Percentiles rank a stretch among this genome's conserved stretches.
Evolutionary conservation across 1,140 invertebrate genomes (phyloP).

Genomic region (Myzus persicae): DNA sequence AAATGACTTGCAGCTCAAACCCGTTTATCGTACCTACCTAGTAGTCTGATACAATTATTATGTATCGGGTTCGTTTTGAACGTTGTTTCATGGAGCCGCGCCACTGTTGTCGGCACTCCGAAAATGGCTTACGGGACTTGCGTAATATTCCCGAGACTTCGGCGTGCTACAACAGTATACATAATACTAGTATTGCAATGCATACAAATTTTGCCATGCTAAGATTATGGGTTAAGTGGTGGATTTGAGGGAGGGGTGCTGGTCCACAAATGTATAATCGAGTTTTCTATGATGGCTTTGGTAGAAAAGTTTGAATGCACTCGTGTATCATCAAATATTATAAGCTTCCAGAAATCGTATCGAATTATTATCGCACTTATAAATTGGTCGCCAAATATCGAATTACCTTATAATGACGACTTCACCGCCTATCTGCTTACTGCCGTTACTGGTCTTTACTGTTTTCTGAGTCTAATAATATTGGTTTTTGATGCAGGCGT

Average conservation of each 20-base stretch:
- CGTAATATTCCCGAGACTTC: neutral
- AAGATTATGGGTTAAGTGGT: neutral
- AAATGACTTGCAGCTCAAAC: neutral
- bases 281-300: neutral
- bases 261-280: neutral
- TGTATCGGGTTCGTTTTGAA: neutral
- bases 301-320: neutral
- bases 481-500: conserved; percentile 64
- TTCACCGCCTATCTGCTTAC: neutral
- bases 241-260: fast-evolving
- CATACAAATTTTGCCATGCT: neutral
- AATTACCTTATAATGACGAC: neutral
- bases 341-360: neutral
- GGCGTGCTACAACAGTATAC: too few species aligned
- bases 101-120: neutral
- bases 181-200: neutral
- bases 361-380: neutral
- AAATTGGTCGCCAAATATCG: neutral
- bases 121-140: neutral
- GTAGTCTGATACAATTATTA: neutral
- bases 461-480: neutral
- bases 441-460: too few species aligned
- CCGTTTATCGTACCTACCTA: neutral
- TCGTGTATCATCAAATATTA: neutral
- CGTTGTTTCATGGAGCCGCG: too few species aligned